phyloP scores from a whole-genome alignment of 2,113 vertebrate species.

The Athene cunicularia region DNA sequence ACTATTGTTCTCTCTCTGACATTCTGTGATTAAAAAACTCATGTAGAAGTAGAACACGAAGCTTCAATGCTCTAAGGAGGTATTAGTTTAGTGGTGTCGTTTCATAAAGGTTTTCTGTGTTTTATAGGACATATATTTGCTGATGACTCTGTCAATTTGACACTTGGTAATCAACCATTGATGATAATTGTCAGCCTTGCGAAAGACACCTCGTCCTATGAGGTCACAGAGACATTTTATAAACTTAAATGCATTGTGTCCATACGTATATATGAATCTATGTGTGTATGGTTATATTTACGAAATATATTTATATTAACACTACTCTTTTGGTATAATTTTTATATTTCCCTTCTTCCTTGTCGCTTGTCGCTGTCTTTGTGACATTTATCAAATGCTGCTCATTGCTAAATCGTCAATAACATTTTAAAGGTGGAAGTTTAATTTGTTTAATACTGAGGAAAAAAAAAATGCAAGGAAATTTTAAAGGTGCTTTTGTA shows the following conservation, averaged over 20 bases:
- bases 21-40: background rate
- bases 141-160: conserved; percentile 12
- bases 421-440: background rate
- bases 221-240: background rate
- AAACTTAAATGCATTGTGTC: background rate
- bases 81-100: background rate
- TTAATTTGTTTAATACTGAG: background rate
- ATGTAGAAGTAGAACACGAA: background rate
- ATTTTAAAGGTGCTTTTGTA: background rate
- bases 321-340: background rate
- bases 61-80: background rate
- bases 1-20: background rate
- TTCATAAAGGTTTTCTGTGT: background rate
- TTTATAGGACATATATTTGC: background rate
- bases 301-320: background rate
- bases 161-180: conserved; percentile 11
- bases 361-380: background rate
- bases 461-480: background rate
- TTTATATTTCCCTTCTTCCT: background rate
- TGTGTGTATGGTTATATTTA: background rate
- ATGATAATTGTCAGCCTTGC: background rate
- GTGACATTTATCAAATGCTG: background rate
- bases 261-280: background rate
- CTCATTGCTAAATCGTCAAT: background rate
- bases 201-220: background rate